These are phyloP conservation scores for Electrona antarctica DNA, from an alignment of 2,113 vertebrate genomes.

Conservation along the genomic window DNA sequence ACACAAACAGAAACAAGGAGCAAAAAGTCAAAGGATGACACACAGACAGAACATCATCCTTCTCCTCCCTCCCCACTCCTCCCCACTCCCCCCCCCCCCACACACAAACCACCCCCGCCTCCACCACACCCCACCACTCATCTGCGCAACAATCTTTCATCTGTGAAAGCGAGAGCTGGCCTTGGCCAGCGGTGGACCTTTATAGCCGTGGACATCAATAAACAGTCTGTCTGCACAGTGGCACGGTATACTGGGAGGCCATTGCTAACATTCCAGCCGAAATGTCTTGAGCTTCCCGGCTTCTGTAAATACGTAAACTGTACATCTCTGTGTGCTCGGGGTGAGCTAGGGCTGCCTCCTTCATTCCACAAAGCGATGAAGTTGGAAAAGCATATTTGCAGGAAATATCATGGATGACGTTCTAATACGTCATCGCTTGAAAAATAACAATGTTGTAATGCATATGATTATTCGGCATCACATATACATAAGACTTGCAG, in stretches of 20 bases:
- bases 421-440: neutral
- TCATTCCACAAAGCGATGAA: slow-evolving; percentile 13
- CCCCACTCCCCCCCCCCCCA: too few species aligned
- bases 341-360: slow-evolving; percentile 15
- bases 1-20: slow-evolving; percentile 23
- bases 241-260: slow-evolving; percentile 56
- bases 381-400: neutral
- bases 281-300: slow-evolving; percentile 47
- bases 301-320: slow-evolving; percentile 60
- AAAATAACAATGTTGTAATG: neutral
- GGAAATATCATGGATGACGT: neutral
- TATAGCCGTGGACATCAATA: slow-evolving; percentile 66
- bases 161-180: slow-evolving; percentile 47
- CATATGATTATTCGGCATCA: neutral
- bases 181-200: slow-evolving; percentile 52
- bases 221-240: slow-evolving; percentile 63
- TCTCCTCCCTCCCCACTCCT: neutral
- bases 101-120: neutral
- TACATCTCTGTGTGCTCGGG: slow-evolving; percentile 40
- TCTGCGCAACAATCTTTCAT: slow-evolving; percentile 53
- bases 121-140: slow-evolving; percentile 8
- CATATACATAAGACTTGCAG: too few species aligned
- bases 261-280: slow-evolving; percentile 65
- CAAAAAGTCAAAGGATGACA: slow-evolving; percentile 20
- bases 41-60: slow-evolving; percentile 14